Percentiles rank a stretch among this genome's conserved stretches.
phyloP scores from a whole-genome alignment of 1,140 invertebrate genomes.

The Mesaphorura yosii region DNA sequence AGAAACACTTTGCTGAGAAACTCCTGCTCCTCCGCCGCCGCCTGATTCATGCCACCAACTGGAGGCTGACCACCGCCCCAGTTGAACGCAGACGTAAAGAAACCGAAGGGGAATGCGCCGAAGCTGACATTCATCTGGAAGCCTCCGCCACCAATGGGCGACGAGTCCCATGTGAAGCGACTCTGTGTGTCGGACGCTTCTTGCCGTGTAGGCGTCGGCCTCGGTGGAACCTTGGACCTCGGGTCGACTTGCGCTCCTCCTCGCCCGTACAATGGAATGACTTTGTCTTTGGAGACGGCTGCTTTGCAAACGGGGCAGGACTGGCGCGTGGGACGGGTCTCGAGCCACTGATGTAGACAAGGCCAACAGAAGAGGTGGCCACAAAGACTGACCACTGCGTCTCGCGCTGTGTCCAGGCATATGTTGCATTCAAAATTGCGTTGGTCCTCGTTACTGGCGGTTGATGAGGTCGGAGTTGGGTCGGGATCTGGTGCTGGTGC shows the following conservation, averaged over 20 bases:
- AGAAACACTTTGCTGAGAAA: slow-evolving; percentile 86
- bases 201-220: slow-evolving; percentile 75
- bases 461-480: too few relatives aligned
- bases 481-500: too few relatives aligned
- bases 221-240: slow-evolving; percentile 57
- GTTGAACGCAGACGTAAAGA: slow-evolving; percentile 95
- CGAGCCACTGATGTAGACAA: slow-evolving; percentile 95
- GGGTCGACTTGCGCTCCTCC: slow-evolving; percentile 50
- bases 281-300: slow-evolving; percentile 87
- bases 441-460: too few relatives aligned
- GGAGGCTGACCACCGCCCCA: slow-evolving; percentile 76
- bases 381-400: slow-evolving; percentile 97
- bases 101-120: slow-evolving; percentile 96
- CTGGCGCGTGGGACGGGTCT: slow-evolving; percentile 80
- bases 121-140: slow-evolving; percentile 99
- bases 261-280: slow-evolving; percentile 95
- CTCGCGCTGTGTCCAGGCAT: slow-evolving; percentile 91
- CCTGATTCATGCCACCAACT: slow-evolving; percentile 38
- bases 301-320: slow-evolving; percentile 99
- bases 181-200: slow-evolving; percentile 54
- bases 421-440: slow-evolving; percentile 92
- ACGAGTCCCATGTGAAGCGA: slow-evolving; percentile 28
- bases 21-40: slow-evolving; percentile 77
- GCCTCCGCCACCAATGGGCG: too few relatives aligned
- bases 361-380: slow-evolving; percentile 99